A percentile compares a stretch with the other conserved stretches of the same genome.
phyloP scores from a whole-genome alignment of 2,113 vertebrate species.

The Nothoprocta pentlandii region DNA sequence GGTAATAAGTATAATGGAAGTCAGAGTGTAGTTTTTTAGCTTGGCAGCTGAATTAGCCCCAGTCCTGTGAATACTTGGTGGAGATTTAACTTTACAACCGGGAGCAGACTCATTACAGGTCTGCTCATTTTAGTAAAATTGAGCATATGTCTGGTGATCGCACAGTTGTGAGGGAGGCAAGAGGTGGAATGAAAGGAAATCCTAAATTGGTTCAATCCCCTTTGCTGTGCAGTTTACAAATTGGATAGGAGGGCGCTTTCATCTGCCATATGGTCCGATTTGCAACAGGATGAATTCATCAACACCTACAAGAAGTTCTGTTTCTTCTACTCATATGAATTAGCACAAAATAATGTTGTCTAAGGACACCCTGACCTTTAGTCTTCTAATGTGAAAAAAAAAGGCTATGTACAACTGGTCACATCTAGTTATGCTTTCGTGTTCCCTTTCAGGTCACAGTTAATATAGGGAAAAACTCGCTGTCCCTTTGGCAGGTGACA shows the following conservation, averaged over 20 bases:
- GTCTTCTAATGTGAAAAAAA: neutral
- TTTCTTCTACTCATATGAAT: neutral
- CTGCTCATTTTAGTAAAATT: neutral
- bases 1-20: neutral
- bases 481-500: neutral
- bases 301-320: neutral
- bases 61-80: neutral
- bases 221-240: neutral
- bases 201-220: neutral
- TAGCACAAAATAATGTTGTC: neutral
- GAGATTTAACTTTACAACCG: neutral
- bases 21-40: neutral
- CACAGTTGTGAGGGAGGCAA: neutral
- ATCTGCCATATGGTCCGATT: neutral
- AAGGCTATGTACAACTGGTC: neutral
- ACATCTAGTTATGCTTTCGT: neutral
- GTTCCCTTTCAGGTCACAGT: neutral
- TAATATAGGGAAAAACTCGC: neutral
- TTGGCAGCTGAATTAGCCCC: neutral
- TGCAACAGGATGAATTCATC: neutral
- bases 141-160: neutral
- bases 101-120: neutral
- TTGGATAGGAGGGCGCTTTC: neutral
- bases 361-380: neutral
- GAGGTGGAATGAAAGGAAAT: slow-evolving; percentile 30